phyloP scores from a whole-genome alignment of 2,888 invertebrate species.

The Limenitis camilla region DNA sequence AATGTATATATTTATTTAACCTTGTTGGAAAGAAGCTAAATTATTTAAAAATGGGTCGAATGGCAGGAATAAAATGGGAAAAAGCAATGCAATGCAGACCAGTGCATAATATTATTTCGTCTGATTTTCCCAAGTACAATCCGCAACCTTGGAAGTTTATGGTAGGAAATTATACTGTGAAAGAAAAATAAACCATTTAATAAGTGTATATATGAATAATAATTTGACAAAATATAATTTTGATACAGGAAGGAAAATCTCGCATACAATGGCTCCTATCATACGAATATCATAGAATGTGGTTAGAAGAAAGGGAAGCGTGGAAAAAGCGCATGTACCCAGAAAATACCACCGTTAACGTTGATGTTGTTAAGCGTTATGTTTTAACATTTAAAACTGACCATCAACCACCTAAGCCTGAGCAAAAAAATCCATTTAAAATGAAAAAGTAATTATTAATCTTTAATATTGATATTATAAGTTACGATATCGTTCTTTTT shows the following conservation, averaged over 20 bases:
- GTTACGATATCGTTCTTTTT: neutral
- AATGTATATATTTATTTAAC: neutral
- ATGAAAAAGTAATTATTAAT: slow-evolving; percentile 54
- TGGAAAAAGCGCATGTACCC: slow-evolving; percentile 74
- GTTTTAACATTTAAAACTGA: slow-evolving; percentile 62
- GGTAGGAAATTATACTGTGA: slow-evolving; percentile 41
- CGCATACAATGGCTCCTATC: slow-evolving; percentile 67
- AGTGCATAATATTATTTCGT: slow-evolving; percentile 72
- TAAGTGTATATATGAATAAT: too few species aligned
- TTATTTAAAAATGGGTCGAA: slow-evolving; percentile 43
- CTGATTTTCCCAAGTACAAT: slow-evolving; percentile 66
- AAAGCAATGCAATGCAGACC: slow-evolving; percentile 56
- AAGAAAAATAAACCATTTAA: neutral
- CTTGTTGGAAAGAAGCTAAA: neutral
- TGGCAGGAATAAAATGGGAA: slow-evolving; percentile 67
- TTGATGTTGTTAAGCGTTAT: slow-evolving; percentile 63
- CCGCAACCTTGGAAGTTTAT: slow-evolving; percentile 73
- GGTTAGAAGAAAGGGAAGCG: slow-evolving; percentile 70
- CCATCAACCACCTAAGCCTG: slow-evolving; percentile 57
- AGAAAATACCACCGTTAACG: slow-evolving; percentile 55
- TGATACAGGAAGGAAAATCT: slow-evolving; percentile 58
- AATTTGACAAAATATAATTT: too few species aligned
- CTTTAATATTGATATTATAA: neutral
- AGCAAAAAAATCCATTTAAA: slow-evolving; percentile 64
- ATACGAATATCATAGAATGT: slow-evolving; percentile 74